These are phyloP conservation scores for Antennarius maculatus DNA, from an alignment of 2,797 vertebrate species.

Conservation along the genomic window DNA sequence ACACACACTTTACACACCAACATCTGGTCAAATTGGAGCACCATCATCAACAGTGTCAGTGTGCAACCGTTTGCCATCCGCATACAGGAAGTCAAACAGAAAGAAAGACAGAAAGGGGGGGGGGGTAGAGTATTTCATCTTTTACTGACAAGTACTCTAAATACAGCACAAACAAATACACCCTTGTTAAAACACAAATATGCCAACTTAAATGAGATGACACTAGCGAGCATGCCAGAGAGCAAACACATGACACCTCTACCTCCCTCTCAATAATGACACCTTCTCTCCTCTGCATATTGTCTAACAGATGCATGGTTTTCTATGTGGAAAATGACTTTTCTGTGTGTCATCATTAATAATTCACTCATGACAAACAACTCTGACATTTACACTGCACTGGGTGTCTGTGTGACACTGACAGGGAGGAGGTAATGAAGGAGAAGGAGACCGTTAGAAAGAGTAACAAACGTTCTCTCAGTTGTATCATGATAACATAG, in stretches of 20 bases:
- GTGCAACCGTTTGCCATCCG: slow-evolving; percentile 28
- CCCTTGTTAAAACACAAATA: slow-evolving; percentile 34
- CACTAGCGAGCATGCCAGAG: slow-evolving; percentile 7
- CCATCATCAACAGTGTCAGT: slow-evolving; percentile 40
- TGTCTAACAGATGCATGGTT: slow-evolving; percentile 59
- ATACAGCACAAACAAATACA: slow-evolving; percentile 22
- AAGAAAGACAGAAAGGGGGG: background rate
- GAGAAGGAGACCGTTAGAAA: slow-evolving; percentile 35
- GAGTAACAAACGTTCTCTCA: slow-evolving; percentile 38
- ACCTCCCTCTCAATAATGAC: slow-evolving; percentile 6
- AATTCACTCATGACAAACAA: slow-evolving; percentile 82
- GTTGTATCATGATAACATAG: slow-evolving; percentile 57
- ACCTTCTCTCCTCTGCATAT: slow-evolving; percentile 24
- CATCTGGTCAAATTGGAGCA: slow-evolving; percentile 36
- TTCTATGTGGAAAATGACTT: slow-evolving; percentile 69
- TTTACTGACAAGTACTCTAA: slow-evolving; percentile 24
- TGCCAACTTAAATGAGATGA: slow-evolving; percentile 28
- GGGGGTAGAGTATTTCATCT: slow-evolving; percentile 8
- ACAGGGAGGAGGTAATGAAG: slow-evolving; percentile 67
- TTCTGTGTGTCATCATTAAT: slow-evolving; percentile 83
- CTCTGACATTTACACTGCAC: slow-evolving; percentile 80
- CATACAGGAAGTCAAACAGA: slow-evolving; percentile 1
- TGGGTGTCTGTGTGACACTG: slow-evolving; percentile 67
- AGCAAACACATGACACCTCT: slow-evolving; percentile 5
- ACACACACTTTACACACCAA: slow-evolving; percentile 16